Percentiles rank a stretch among this genome's conserved stretches.
phyloP scores from a whole-genome alignment of 2,888 invertebrate species.

The Aphidoletes aphidimyza region DNA sequence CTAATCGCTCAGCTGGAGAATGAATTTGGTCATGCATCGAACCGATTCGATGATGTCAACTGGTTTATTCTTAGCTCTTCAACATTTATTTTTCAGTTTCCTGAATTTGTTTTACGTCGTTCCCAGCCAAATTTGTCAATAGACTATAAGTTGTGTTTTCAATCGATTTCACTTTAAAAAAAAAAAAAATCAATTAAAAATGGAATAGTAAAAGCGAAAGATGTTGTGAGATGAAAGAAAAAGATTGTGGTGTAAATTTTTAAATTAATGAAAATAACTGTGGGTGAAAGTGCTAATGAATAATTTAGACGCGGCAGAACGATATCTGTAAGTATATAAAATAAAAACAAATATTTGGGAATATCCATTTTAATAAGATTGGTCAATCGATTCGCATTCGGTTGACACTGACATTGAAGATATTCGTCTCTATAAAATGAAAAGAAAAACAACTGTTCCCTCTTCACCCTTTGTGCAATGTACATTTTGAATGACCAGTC shows the following conservation, averaged over 20 bases:
- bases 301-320: not conserved
- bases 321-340: not conserved
- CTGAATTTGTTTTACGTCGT: too few relatives aligned
- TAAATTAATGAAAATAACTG: not conserved
- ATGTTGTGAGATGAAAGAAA: not conserved
- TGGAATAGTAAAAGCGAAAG: too few relatives aligned
- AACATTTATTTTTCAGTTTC: not conserved
- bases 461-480: not conserved
- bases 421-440: not conserved
- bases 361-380: not conserved
- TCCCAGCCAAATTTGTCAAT: too few relatives aligned
- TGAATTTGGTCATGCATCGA: constrained; percentile 30
- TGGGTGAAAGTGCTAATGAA: constrained; percentile 25
- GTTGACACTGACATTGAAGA: not conserved
- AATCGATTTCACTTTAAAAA: too few relatives aligned
- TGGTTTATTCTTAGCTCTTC: too few relatives aligned
- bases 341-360: not conserved
- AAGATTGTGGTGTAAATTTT: not conserved
- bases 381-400: not conserved
- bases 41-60: constrained; percentile 18
- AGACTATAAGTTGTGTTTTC: too few relatives aligned
- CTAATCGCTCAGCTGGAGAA: not conserved
- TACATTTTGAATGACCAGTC: too few relatives aligned
- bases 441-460: not conserved
- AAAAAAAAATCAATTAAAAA: too few relatives aligned